Evolutionary conservation across 2,888 invertebrate genomes (phyloP).

Genomic region (Ormyrus rosae): DNA sequence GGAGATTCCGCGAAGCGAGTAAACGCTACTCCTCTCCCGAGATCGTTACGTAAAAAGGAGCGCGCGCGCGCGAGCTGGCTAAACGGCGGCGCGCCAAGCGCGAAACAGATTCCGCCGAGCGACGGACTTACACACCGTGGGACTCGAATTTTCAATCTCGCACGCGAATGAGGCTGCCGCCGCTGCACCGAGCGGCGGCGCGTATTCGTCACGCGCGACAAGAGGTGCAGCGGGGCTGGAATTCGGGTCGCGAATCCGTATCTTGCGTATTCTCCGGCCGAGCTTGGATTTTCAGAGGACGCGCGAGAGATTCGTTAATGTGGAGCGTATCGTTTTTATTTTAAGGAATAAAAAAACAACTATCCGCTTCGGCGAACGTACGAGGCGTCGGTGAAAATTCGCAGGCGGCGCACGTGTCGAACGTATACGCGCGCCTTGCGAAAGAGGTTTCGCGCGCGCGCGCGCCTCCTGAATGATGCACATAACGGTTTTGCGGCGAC

Average conservation of each 20-base stretch:
- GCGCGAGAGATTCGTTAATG: no score
- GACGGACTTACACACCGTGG: constrained; percentile 62
- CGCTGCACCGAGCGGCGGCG: constrained; percentile 1
- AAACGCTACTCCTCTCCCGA: constrained; percentile 60
- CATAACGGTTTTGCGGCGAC: constrained; percentile 54
- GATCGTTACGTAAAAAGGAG: constrained; percentile 70
- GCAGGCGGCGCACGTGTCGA: constrained; percentile 2
- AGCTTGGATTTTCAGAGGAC: no score
- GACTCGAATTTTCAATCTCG: constrained; percentile 68
- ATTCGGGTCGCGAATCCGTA: constrained; percentile 66
- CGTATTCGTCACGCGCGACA: constrained; percentile 63
- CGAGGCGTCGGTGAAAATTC: background rate
- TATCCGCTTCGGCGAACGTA: no score
- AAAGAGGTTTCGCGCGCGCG: constrained; percentile 35
- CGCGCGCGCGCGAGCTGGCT: constrained; percentile 55
- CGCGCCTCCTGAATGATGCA: constrained; percentile 42
- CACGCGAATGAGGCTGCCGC: constrained; percentile 64
- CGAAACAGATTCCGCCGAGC: constrained; percentile 43
- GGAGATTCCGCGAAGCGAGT: constrained; percentile 70
- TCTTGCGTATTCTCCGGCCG: no score
- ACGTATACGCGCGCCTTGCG: constrained; percentile 6
- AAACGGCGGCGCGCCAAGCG: constrained; percentile 54
- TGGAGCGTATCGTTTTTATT: no score
- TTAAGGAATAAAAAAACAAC: no score
- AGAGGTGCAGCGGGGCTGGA: constrained; percentile 57